Percentiles rank a stretch among this genome's conserved stretches.
Conservation (phyloP, 2,113 vertebrate genomes). For the Pungitius pungitius region DNA sequence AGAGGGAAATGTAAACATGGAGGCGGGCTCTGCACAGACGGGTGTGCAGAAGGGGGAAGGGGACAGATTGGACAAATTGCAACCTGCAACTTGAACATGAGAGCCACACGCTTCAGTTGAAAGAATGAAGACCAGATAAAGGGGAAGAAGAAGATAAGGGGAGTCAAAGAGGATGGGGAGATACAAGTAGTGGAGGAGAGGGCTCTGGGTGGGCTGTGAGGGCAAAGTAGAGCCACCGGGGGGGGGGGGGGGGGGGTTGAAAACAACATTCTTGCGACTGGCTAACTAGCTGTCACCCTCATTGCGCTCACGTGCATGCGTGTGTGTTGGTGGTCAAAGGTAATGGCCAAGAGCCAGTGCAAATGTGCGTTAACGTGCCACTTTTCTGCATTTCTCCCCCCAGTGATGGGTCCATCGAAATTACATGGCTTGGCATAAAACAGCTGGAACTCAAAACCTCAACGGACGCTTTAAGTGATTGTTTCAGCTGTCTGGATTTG, state of each 20-base stretch:
- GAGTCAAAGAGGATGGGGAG: constrained; percentile 25
- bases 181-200: constrained; percentile 2
- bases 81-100: constrained; percentile 78
- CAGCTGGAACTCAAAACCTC: constrained; percentile 61
- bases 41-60: constrained; percentile 59
- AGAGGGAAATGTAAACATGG: constrained; percentile 85
- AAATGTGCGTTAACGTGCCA: constrained; percentile 34
- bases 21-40: constrained; percentile 68
- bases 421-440: constrained; percentile 71
- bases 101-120: constrained; percentile 4
- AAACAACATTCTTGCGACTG: constrained; percentile 68
- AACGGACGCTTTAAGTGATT: constrained; percentile 45
- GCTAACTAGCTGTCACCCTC: constrained; percentile 46
- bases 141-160: not conserved
- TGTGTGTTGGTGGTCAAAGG: constrained; percentile 40
- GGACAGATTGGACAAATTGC: constrained; percentile 54
- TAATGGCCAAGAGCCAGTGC: constrained; percentile 20
- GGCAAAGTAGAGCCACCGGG: constrained; percentile 67
- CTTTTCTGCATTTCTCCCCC: constrained; percentile 39
- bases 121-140: constrained; percentile 21
- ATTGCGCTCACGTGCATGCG: constrained; percentile 44
- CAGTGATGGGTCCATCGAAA: constrained; percentile 47
- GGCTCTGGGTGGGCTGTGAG: not conserved
- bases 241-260: too few relatives aligned
- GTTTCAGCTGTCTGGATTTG: constrained; percentile 54